These are phyloP conservation scores for Achroia grisella DNA, from an alignment of 1,140 invertebrate species.

Conservation along the genomic window DNA sequence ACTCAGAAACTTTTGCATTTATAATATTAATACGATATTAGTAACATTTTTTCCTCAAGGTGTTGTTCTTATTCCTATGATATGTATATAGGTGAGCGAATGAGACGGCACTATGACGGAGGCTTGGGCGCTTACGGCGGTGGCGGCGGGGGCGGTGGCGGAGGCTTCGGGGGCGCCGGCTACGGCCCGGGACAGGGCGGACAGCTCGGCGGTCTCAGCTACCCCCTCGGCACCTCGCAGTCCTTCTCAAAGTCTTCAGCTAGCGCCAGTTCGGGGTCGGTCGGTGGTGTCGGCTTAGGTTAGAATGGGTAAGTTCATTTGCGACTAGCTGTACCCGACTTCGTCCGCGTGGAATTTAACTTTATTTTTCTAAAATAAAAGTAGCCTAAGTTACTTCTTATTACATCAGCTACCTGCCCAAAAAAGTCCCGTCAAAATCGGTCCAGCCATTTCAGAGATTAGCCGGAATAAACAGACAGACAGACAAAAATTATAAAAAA, in stretches of 20 bases:
- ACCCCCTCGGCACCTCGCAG: constrained; percentile 5
- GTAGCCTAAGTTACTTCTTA: too few relatives aligned
- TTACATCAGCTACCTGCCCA: too few relatives aligned
- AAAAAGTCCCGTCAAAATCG: too few relatives aligned
- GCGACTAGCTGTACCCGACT: too few relatives aligned
- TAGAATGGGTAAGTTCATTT: background rate
- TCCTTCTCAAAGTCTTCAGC: constrained; percentile 24
- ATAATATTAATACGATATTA: too few relatives aligned
- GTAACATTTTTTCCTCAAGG: too few relatives aligned
- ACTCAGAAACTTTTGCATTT: too few relatives aligned
- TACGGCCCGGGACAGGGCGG: background rate
- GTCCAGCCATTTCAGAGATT: too few relatives aligned
- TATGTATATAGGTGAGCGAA: constrained; percentile 8
- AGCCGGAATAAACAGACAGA: too few relatives aligned
- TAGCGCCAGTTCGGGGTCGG: constrained; percentile 19
- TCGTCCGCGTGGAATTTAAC: too few relatives aligned
- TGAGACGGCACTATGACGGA: constrained; percentile 9
- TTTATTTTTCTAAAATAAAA: too few relatives aligned
- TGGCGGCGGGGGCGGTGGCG: constrained; percentile 3
- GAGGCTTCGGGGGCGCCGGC: background rate
- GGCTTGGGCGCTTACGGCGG: constrained; percentile 13
- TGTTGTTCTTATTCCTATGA: background rate
- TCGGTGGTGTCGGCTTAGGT: background rate
- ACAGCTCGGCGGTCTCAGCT: background rate
- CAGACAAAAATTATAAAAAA: too few relatives aligned